phyloP scores from a whole-genome alignment of 2,888 invertebrate species.

The Merodon equestris region DNA sequence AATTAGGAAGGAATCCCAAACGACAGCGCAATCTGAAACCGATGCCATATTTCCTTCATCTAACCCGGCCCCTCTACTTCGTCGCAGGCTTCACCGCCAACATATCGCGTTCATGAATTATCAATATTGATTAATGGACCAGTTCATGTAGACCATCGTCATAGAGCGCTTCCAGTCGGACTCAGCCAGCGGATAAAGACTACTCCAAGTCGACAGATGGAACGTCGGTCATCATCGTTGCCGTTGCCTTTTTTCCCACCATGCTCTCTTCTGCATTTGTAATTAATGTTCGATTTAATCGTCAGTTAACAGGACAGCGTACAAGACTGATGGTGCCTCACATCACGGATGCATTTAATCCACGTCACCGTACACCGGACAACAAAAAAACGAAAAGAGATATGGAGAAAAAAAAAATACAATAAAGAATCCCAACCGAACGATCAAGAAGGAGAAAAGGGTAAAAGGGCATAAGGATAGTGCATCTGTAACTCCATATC shows the following conservation, averaged over 20 bases:
- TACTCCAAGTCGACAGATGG: too few species aligned
- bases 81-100: slow-evolving; percentile 35
- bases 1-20: slow-evolving; percentile 34
- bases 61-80: too few species aligned
- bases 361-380: slow-evolving; percentile 21
- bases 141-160: slow-evolving; percentile 2
- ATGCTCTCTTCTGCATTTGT: slow-evolving; percentile 40
- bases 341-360: slow-evolving; percentile 42
- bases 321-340: slow-evolving; percentile 52
- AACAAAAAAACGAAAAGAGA: slow-evolving; percentile 13
- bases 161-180: too few species aligned
- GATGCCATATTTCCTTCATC: too few species aligned
- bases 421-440: slow-evolving; percentile 18
- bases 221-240: background rate
- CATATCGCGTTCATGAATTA: slow-evolving; percentile 54
- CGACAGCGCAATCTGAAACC: background rate
- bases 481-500: slow-evolving; percentile 55
- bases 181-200: too few species aligned
- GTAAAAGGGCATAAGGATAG: too few species aligned
- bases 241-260: slow-evolving; percentile 4
- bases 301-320: slow-evolving; percentile 56
- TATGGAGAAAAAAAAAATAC: slow-evolving; percentile 1
- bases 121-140: slow-evolving; percentile 62
- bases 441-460: slow-evolving; percentile 15
- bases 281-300: slow-evolving; percentile 68